Evolutionary conservation across 2,113 vertebrate species (phyloP).

Genomic region (Sclerurus mexicanus): DNA sequence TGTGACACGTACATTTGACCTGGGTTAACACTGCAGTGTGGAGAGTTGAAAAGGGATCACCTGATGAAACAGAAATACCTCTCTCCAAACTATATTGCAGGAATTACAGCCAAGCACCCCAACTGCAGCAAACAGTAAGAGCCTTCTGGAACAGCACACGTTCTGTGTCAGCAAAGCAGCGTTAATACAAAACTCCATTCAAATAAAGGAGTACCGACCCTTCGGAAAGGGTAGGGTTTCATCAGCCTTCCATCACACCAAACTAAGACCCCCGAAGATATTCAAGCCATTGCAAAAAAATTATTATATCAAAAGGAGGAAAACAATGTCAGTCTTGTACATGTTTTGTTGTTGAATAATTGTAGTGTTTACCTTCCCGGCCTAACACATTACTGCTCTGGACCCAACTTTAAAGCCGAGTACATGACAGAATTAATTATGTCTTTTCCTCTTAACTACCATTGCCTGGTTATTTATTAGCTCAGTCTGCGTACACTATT

Average conservation of each 20-base stretch:
- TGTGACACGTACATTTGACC: not conserved
- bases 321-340: constrained; percentile 36
- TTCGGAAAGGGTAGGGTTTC: not conserved
- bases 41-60: constrained; percentile 23
- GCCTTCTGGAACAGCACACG: constrained; percentile 23
- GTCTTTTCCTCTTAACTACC: constrained; percentile 45
- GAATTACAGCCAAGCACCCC: constrained; percentile 8
- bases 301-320: constrained; percentile 57
- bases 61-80: constrained; percentile 22
- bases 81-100: not conserved
- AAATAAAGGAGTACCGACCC: constrained; percentile 26
- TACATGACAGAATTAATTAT: constrained; percentile 53
- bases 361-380: constrained; percentile 65
- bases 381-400: constrained; percentile 47
- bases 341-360: constrained; percentile 19
- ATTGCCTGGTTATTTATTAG: constrained; percentile 59
- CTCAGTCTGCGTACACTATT: constrained; percentile 13
- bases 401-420: constrained; percentile 54
- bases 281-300: constrained; percentile 1
- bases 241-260: not conserved
- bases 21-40: not conserved
- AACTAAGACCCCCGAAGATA: not conserved
- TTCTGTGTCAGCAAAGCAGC: constrained; percentile 31
- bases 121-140: not conserved
- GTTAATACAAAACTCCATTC: not conserved